Evolutionary conservation across 2,888 invertebrate species (phyloP).

Genomic region (Drosophila setosimentum): DNA sequence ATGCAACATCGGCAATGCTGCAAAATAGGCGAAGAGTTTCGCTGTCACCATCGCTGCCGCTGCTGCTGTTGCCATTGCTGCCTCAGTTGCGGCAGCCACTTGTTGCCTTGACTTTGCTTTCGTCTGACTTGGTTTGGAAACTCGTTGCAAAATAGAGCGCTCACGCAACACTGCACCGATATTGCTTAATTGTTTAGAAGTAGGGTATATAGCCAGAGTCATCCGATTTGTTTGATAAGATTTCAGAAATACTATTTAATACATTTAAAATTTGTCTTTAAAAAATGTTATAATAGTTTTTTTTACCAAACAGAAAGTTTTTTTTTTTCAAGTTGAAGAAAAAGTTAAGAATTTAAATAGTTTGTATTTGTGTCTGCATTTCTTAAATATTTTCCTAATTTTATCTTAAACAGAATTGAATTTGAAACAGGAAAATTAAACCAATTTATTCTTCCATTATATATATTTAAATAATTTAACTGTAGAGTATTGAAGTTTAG

Average conservation of each 20-base stretch:
- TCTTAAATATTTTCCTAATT: not conserved
- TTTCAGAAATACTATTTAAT: not conserved
- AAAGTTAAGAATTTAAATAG: not conserved
- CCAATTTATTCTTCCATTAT: not conserved
- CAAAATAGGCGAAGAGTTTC: conserved; percentile 49
- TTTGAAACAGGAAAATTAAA: not conserved
- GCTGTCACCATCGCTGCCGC: conserved; percentile 20
- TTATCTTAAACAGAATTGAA: not conserved
- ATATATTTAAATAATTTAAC: not conserved
- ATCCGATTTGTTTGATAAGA: not conserved
- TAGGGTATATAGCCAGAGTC: conserved; percentile 11
- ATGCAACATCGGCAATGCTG: conserved; percentile 40
- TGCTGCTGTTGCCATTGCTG: conserved; percentile 12
- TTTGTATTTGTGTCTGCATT: not conserved
- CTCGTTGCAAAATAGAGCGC: conserved; percentile 36
- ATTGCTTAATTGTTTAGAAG: conserved; percentile 24
- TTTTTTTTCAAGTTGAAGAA: not conserved
- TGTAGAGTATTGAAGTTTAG: conserved; percentile 21
- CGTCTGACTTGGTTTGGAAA: conserved; percentile 38
- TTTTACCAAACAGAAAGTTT: not conserved
- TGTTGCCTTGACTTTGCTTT: conserved; percentile 71
- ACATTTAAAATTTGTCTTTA: not conserved
- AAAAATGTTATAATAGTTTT: not conserved
- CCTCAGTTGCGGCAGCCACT: conserved; percentile 21
- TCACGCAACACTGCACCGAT: conserved; percentile 72